A percentile compares a stretch with the other conserved stretches of the same genome.
phyloP scores from a whole-genome alignment of 2,888 invertebrate genomes.

The Liopterus haemorrhoidalis region DNA sequence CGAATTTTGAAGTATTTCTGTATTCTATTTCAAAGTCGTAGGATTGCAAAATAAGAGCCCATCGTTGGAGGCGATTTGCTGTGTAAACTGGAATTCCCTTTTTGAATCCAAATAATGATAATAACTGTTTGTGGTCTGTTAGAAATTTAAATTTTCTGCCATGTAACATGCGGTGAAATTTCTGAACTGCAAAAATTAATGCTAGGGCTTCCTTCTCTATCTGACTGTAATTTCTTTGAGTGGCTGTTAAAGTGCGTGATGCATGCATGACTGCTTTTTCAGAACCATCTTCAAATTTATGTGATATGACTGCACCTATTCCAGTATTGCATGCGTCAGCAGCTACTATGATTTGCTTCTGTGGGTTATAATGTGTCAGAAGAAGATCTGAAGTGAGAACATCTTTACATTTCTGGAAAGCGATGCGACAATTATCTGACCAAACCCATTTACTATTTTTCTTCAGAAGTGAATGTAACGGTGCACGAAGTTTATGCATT shows the following conservation, averaged over 20 bases:
- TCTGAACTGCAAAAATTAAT: too few relatives aligned
- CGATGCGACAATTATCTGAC: not conserved
- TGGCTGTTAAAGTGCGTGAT: constrained; percentile 34
- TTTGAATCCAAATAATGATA: constrained; percentile 37
- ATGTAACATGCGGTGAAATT: too few relatives aligned
- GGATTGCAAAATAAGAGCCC: constrained; percentile 27
- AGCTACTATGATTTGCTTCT: not conserved
- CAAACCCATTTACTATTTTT: constrained; percentile 1
- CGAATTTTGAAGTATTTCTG: constrained; percentile 29
- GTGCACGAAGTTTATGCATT: not conserved
- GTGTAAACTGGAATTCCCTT: constrained; percentile 29
- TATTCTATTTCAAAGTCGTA: constrained; percentile 32
- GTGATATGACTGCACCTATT: not conserved
- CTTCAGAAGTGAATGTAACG: not conserved
- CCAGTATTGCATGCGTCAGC: not conserved
- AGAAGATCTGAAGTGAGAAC: not conserved
- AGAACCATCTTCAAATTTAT: not conserved
- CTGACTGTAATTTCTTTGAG: constrained; percentile 39
- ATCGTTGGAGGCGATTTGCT: constrained; percentile 31
- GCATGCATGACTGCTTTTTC: constrained; percentile 27
- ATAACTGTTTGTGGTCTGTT: constrained; percentile 38
- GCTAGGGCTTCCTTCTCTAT: constrained; percentile 39
- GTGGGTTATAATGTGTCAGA: not conserved
- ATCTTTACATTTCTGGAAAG: not conserved
- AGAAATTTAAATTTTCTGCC: constrained; percentile 37